Conservation (phyloP, 2,888 invertebrate species). For the Timema podura region DNA sequence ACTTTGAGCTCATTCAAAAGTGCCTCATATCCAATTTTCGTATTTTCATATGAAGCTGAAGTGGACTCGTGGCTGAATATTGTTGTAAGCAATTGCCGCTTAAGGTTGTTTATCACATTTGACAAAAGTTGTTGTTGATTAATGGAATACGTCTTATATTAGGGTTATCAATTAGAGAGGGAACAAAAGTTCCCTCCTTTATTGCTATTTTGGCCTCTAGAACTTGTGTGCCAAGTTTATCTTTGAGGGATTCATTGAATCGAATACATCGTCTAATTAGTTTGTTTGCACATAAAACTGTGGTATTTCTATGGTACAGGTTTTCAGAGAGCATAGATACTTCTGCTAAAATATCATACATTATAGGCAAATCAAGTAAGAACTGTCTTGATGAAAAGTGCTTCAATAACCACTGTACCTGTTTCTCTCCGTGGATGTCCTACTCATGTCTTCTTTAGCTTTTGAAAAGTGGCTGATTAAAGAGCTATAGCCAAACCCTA, state of each 20-base stretch:
- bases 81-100: conserved; percentile 7
- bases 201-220: conserved; percentile 14
- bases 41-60: neutral
- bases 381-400: neutral
- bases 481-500: conserved; percentile 1
- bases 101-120: conserved; percentile 12
- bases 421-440: neutral
- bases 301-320: conserved; percentile 4
- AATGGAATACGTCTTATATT: conserved; percentile 1
- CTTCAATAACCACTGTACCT: conserved; percentile 4
- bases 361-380: neutral
- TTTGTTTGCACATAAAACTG: conserved; percentile 2
- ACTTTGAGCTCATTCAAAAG: neutral
- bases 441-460: neutral
- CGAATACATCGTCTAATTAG: conserved; percentile 16
- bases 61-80: neutral
- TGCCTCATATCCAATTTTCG: neutral
- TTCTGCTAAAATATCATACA: conserved; percentile 3
- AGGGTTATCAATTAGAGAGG: conserved; percentile 13
- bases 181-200: conserved; percentile 18
- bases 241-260: conserved; percentile 18
- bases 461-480: conserved; percentile 10
- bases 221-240: conserved; percentile 11
- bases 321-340: conserved; percentile 7
- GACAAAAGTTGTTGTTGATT: conserved; percentile 16